Evolutionary conservation across 2,113 vertebrate genomes (phyloP), one percentile per base, ranked within the genome.

Genomic region (Heterotilapia buettikoferi): DNA sequence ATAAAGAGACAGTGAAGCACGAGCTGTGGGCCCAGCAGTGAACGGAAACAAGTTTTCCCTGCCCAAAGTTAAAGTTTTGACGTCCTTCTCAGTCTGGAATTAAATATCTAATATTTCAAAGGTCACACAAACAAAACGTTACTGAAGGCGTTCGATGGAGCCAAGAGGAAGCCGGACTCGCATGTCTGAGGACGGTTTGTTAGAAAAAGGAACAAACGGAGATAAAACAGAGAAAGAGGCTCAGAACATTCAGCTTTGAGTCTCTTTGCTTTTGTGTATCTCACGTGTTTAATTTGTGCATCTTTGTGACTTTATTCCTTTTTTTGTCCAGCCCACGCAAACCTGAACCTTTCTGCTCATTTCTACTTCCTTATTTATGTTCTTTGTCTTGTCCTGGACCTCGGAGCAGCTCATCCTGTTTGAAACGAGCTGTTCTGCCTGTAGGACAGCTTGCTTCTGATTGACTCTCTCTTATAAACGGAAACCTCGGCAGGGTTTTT

Each of bases 251-350:
- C 38, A 71, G 79, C 9, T 80, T 16, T 0, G 38, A 26, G 66
- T 26, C 66, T 6, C 38, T 29, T 76, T 76, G 66, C 5, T 9
- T 71, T 40, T 12, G 40, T 26, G 3, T 1, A 1, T 9, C 7
- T 43, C 3, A 1, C 6, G 5, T 71, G 68, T 73, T 73, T 45
- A 2, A 26, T 73, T 14, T 16, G 38, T 73, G 40, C 38, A 0
- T 47, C 68, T 73, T 29, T 76, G 14, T 47, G 36, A 43, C 38
- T 43, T 71, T 24, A 29, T 36, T 66, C 9, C 9, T 16, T 45
- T 3, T 26, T 2, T 45, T 45, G 38, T 24, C 66, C 68, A 1
- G n/a, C 0, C 13, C 13, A 26, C 0, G 1, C 13, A 73, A 38
- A 10, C 14, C 71, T 50, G 71, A 26, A 50, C 24, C 71, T 18